Evolutionary conservation across 2,113 vertebrate genomes (phyloP), one percentile per base, ranked within the genome.

Genomic region (Pedionomus torquatus): DNA sequence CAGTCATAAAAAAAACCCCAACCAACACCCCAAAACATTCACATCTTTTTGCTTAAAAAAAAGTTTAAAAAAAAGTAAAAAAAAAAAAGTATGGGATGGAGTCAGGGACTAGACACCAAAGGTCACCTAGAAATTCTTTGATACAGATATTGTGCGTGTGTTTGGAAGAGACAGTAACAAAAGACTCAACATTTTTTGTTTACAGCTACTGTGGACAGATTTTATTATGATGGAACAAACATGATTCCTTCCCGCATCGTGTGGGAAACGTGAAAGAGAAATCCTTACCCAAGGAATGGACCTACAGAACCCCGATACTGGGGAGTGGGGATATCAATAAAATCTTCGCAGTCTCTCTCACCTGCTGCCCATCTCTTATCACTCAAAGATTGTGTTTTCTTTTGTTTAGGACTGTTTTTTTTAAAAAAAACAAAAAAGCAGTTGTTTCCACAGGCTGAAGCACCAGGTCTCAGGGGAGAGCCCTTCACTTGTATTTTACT

Each of bases 281-380:
- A 35, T 91, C 91, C 89, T 95, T 70, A 68, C 89, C 74, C 88
- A 58, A 77, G 87, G 89, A 88, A 57, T 4, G 79, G 87, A 70
- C 74, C 94, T 94, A 44, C 19, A 68, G 66, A 94, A 77, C 78
- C 93, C 96, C 95, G 17, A 89, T 96, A 91, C 61, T 4, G 87
- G 97, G 90, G 94, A 97, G 84, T 94, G 92, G 97, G 97, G 96
- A 96, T 98, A 96, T 60, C 94, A 98, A 98, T 98, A 98, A 98
- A 98, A 96, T 79, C 79, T 79, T 96, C 89, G 30, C 95, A 90
- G 75, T 83, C 95, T 89, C 85, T 91, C 72, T 77, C 80, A 65
- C 83, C 80, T 48, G 11, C 46, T 87, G 76, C 68, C 77, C 51
- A 65, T 88, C 92, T 97, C 86, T 70, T 86, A 77, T 48, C 72